Base-by-base conservation (phyloP, 2,113 vertebrate species). In the Ictalurus punctatus region DNA sequence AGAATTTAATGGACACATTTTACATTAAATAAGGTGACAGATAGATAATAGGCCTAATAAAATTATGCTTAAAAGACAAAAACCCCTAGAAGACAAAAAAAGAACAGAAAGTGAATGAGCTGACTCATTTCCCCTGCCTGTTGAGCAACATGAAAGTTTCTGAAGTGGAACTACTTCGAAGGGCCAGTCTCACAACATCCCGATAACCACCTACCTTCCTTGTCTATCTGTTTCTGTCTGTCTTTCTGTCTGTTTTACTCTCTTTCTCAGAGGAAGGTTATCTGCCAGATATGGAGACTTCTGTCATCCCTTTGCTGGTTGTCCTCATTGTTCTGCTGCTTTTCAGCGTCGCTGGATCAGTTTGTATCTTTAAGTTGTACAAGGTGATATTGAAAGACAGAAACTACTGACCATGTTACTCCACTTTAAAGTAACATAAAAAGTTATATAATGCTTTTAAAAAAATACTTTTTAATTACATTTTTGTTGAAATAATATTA, bases 331-430 rank as follows among this genome's bases (percentile, higher is more conserved):
- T 93, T 73, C 92, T 96, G 79, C 91, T 96, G 83, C 34, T 95
- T 59, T 94, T 95, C 92, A 95, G 92, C 37, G 74, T 95, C 69
- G 19, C 86, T 0, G 93, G 94, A 23, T 94, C 95, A 0, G 52
- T 93, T 74, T 93, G 90, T 86, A 83, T 95, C 87, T 93, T 94
- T 83, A 95, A 91, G 92, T 93, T 91, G 91, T 21, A 87, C 91
- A 91, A 91, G 94, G 95, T 95, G 92, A 95, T 92, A 89, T 1
- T 76, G 71, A 37, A 0, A 34, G 1, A 52, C 54, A 63, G 14
- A 73, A 83, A 61, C 58, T 23, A 34, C 37, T 71, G 59, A 52
- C 1, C 7, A 12, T 69, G 21, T 83, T 19, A 83, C 12, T 14
- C 5, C 25, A 54, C 37, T 52, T 30, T 30, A n/a, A 80, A 80